A percentile compares a stretch with the other conserved stretches of the same genome.
Evolutionary conservation across 2,797 vertebrate genomes (phyloP).

Genomic region (Tadarida brasiliensis): DNA sequence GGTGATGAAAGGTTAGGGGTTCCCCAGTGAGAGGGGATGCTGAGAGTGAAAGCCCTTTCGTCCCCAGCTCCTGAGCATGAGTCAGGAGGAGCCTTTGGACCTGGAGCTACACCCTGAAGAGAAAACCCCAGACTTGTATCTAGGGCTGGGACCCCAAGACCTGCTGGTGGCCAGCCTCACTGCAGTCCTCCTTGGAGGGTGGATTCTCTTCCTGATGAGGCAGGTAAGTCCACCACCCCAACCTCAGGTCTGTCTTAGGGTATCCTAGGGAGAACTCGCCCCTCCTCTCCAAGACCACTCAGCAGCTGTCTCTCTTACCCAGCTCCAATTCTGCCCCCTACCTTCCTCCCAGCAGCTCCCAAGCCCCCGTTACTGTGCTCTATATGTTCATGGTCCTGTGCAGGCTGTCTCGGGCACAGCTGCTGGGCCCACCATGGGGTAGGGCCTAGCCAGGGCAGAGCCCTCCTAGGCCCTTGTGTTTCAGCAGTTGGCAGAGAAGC

Average conservation of each 20-base stretch:
- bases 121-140: conserved; percentile 75
- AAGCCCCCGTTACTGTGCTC: background rate
- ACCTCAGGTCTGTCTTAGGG: background rate
- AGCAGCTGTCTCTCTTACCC: background rate
- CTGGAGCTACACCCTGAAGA: background rate
- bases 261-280: background rate
- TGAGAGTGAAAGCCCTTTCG: background rate
- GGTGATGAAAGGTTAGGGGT: no score
- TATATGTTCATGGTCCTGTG: background rate
- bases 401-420: background rate
- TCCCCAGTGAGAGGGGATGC: background rate
- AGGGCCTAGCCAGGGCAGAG: background rate
- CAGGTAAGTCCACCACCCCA: conserved; percentile 80
- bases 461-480: background rate
- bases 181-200: conserved; percentile 92
- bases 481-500: conserved; percentile 88
- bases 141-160: conserved; percentile 88
- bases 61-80: conserved; percentile 83
- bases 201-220: conserved; percentile 88
- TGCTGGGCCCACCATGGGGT: background rate
- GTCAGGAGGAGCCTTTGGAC: background rate
- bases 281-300: background rate
- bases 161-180: conserved; percentile 87
- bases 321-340: background rate
- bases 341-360: background rate